Base-by-base conservation (phyloP, 2,797 vertebrate genomes). In the Pangasius krempfi region DNA sequence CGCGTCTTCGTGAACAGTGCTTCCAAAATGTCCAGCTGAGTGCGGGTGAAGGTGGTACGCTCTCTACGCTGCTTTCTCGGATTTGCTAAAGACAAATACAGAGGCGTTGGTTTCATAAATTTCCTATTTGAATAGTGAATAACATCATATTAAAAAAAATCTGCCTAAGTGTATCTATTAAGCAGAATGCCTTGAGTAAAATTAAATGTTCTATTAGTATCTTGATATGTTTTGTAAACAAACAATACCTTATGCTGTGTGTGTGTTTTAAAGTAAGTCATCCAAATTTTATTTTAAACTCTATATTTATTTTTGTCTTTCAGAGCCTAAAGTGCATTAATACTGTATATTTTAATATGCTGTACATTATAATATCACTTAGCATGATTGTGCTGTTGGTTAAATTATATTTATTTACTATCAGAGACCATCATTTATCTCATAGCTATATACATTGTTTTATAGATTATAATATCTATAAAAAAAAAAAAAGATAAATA, bases 1-100 rank as follows among this genome's bases (percentile, higher is more conserved):
- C 98, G 97, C 54, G 98, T 99, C 93, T 99, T 99, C 88, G 98
- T 98, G 96, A 99, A 99, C 94, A 98, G 96, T 4, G 98, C 96
- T 94, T 99, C 98, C 93, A 99, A 91, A 93, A 99, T 98, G 95
- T 99, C 98, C 92, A 99, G 97, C 93, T 99, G 98, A 0, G 98
- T 98, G 0, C 98, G 97, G 1, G 98, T 99, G 95, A 99, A 99
- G 92, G 98, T 98, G 88, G 98, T 99, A 89, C 98, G 97, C 93
- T 99, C 98, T 73, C 98, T 92, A 85, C 99, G 98, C 96, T 99
- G 98, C 93, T 99, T 99, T 94, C 98, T 96, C 40, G 96, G 95
- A 72, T 95, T 96, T 86, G 95, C 96, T 96, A 87, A 52, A 88
- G n/a, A 88, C 47, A 81, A n/a, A 84, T 9, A 79, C 47, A 85